Evolutionary conservation across 2,888 invertebrate species (phyloP).

Genomic region (Hemaris fuciformis): DNA sequence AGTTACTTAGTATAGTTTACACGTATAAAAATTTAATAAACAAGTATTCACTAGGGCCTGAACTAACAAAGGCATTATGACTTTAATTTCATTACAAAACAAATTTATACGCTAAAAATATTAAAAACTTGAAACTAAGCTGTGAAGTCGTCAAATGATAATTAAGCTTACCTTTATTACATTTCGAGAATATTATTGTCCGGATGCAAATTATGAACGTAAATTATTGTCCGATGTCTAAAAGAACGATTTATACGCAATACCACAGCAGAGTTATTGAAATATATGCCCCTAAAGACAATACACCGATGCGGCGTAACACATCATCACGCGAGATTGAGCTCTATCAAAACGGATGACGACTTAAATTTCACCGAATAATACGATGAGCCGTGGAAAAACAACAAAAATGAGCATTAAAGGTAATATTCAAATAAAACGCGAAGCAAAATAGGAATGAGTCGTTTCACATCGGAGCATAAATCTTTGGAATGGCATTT

Average conservation of each 20-base stretch:
- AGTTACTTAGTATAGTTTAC: too few species aligned
- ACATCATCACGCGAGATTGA: conserved; percentile 40
- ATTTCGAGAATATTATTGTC: conserved; percentile 47
- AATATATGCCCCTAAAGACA: conserved; percentile 76
- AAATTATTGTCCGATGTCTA: conserved; percentile 71
- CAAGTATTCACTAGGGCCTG: too few species aligned
- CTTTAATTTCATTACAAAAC: too few species aligned
- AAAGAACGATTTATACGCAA: conserved; percentile 73
- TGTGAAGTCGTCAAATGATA: conserved; percentile 18
- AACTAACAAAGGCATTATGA: too few species aligned
- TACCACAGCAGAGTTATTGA: conserved; percentile 71
- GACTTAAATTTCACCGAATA: conserved; percentile 38
- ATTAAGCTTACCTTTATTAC: conserved; percentile 40
- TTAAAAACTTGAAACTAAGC: not conserved
- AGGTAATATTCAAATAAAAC: conserved; percentile 66
- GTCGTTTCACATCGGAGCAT: conserved; percentile 65
- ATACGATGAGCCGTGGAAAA: conserved; percentile 43
- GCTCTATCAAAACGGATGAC: conserved; percentile 41
- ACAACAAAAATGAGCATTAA: conserved; percentile 61
- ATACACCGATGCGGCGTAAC: conserved; percentile 45
- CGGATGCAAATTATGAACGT: conserved; percentile 62
- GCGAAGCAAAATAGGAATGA: conserved; percentile 66
- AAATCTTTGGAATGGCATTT: conserved; percentile 68
- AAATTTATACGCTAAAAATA: too few species aligned
- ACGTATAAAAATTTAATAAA: too few species aligned